phyloP scores from a whole-genome alignment of 2,888 invertebrate genomes.

The Imbricaverruca yamaguchii region DNA sequence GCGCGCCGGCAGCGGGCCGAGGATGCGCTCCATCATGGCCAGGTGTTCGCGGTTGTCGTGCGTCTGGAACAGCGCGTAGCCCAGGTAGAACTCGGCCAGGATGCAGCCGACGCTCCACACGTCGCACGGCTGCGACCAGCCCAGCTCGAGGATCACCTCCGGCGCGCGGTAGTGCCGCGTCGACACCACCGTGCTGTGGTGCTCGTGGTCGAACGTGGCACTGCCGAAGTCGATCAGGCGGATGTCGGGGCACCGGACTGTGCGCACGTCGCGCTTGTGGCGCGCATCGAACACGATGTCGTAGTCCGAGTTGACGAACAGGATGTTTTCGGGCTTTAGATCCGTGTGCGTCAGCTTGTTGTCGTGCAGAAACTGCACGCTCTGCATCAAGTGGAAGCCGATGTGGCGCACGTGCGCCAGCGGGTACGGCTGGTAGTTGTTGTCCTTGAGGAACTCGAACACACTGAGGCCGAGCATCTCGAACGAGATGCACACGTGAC shows the following conservation, averaged over 20 bases:
- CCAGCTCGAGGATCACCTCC: conserved; percentile 97
- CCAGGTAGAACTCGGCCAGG: conserved; percentile 95
- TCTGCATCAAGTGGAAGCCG: conserved; percentile 90
- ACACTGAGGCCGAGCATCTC: conserved; percentile 96
- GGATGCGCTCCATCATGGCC: conserved; percentile 99
- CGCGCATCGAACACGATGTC: conserved; percentile 59
- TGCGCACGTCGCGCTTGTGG: conserved; percentile 75
- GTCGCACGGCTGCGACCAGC: conserved; percentile 99
- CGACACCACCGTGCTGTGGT: conserved; percentile 98
- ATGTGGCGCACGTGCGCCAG: conserved; percentile 97
- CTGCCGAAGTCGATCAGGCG: conserved; percentile 98
- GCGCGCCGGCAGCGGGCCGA: conserved; percentile 84
- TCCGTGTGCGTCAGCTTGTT: conserved; percentile 98
- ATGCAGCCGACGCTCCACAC: conserved; percentile 99
- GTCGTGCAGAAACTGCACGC: conserved; percentile 96
- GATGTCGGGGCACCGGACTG: conserved; percentile 87
- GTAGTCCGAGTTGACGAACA: conserved; percentile 92
- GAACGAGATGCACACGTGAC: conserved; percentile 96
- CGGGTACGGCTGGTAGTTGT: conserved; percentile 96
- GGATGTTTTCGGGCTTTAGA: conserved; percentile 98
- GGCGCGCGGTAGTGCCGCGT: conserved; percentile 98
- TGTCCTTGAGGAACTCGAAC: conserved; percentile 98
- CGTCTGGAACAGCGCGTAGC: conserved; percentile 97
- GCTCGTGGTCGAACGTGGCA: conserved; percentile 99
- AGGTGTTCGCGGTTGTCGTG: conserved; percentile 99